Conservation (phyloP, 2,888 invertebrate species). For the Epirrhoe tristata region DNA sequence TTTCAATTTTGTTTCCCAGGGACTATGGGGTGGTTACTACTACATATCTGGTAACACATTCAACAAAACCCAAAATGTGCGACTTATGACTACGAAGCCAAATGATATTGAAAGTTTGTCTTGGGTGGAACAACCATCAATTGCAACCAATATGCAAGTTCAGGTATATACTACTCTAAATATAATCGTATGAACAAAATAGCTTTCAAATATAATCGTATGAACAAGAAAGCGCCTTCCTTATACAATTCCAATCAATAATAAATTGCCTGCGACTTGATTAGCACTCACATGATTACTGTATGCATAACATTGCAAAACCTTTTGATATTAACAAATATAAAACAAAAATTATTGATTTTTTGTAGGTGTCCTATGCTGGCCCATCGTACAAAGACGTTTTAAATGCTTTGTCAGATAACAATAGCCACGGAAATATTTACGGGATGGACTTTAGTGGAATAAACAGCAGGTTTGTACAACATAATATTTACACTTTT, state of each 20-base stretch:
- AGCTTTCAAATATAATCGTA: too few relatives aligned
- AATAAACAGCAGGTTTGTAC: constrained; percentile 48
- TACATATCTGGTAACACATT: constrained; percentile 43
- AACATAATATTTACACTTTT: too few relatives aligned
- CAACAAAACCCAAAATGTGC: constrained; percentile 79
- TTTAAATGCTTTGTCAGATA: constrained; percentile 46
- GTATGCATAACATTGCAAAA: too few relatives aligned
- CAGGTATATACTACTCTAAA: constrained; percentile 47
- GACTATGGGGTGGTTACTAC: constrained; percentile 65
- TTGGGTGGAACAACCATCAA: constrained; percentile 86
- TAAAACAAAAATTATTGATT: neutral
- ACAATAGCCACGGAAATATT: constrained; percentile 22
- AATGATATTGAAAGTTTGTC: constrained; percentile 89
- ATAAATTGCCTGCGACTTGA: too few relatives aligned
- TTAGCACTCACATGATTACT: too few relatives aligned
- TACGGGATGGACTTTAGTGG: constrained; percentile 62
- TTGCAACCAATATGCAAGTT: constrained; percentile 45
- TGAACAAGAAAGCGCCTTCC: too few relatives aligned
- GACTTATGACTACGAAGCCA: constrained; percentile 84
- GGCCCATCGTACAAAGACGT: constrained; percentile 51
- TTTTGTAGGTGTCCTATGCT: constrained; percentile 53
- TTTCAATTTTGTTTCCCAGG: constrained; percentile 51
- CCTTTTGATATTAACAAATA: neutral
- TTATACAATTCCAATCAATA: too few relatives aligned
- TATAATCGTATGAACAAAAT: too few relatives aligned